Evolutionary conservation across 1,140 invertebrate species (phyloP).

Genomic region (Sitobion miscanthi): DNA sequence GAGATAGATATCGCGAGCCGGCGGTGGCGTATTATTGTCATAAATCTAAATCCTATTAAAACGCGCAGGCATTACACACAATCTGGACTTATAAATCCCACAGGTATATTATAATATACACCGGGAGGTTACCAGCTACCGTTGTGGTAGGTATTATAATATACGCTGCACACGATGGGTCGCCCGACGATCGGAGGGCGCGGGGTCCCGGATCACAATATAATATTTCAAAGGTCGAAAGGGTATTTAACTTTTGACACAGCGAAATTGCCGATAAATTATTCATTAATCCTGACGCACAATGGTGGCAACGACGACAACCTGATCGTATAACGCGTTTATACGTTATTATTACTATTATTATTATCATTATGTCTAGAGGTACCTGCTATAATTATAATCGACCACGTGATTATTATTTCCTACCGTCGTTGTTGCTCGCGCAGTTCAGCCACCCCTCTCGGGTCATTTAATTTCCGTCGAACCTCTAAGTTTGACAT

Average conservation of each 20-base stretch:
- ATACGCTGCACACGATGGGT: not conserved
- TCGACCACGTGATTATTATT: not conserved
- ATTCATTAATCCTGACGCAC: slow-evolving; percentile 26
- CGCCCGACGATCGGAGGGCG: not conserved
- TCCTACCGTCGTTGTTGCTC: not conserved
- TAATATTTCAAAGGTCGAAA: slow-evolving; percentile 48
- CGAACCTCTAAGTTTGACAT: not conserved
- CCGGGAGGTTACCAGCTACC: not conserved
- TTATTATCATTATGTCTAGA: not conserved
- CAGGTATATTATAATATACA: slow-evolving; percentile 19
- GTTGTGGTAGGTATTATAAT: not conserved
- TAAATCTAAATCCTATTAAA: slow-evolving; percentile 51
- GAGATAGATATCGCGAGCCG: slow-evolving; percentile 7
- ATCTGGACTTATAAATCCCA: slow-evolving; percentile 46
- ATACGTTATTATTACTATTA: no score
- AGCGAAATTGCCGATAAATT: slow-evolving; percentile 48
- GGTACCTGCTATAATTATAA: not conserved
- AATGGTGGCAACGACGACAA: not conserved
- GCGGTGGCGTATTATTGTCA: not conserved
- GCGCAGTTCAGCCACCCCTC: not conserved
- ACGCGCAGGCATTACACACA: not conserved
- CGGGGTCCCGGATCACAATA: not conserved
- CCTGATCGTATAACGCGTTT: not conserved
- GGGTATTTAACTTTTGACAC: slow-evolving; percentile 52
- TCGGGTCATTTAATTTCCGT: not conserved